phyloP scores from a whole-genome alignment of 2,888 invertebrate species.

The Tachina lurida region DNA sequence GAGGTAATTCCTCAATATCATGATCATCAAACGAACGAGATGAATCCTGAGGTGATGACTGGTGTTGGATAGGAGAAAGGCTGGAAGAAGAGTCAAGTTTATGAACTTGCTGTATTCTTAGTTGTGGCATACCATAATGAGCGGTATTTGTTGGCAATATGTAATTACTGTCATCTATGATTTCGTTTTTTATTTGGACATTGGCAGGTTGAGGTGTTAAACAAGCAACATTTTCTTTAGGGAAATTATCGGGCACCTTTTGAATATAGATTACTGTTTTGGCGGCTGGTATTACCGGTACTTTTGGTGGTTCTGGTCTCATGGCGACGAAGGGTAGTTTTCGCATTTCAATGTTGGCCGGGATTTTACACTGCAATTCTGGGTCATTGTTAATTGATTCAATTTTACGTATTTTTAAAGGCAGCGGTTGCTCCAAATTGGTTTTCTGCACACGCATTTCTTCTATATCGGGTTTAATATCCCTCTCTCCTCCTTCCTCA shows the following conservation, averaged over 20 bases:
- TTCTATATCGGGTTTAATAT: constrained; percentile 64
- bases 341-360: constrained; percentile 32
- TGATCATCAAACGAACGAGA: constrained; percentile 51
- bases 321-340: neutral
- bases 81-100: neutral
- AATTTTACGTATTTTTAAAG: constrained; percentile 77
- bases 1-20: constrained; percentile 73
- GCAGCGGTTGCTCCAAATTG: constrained; percentile 68
- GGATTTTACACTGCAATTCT: constrained; percentile 45
- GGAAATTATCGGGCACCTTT: neutral
- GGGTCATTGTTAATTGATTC: constrained; percentile 72
- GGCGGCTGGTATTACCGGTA: neutral
- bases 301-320: constrained; percentile 9
- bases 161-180: constrained; percentile 25
- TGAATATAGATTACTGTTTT: constrained; percentile 35
- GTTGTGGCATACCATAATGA: neutral
- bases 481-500: constrained; percentile 47
- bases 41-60: neutral
- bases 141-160: constrained; percentile 38
- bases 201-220: neutral
- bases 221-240: neutral
- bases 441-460: constrained; percentile 45
- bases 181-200: constrained; percentile 38
- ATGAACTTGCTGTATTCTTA: constrained; percentile 19
- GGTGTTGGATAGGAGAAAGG: neutral